Percentiles rank a stretch among this genome's conserved stretches.
phyloP scores from a whole-genome alignment of 2,888 invertebrate genomes.

The Eilema depressum region DNA sequence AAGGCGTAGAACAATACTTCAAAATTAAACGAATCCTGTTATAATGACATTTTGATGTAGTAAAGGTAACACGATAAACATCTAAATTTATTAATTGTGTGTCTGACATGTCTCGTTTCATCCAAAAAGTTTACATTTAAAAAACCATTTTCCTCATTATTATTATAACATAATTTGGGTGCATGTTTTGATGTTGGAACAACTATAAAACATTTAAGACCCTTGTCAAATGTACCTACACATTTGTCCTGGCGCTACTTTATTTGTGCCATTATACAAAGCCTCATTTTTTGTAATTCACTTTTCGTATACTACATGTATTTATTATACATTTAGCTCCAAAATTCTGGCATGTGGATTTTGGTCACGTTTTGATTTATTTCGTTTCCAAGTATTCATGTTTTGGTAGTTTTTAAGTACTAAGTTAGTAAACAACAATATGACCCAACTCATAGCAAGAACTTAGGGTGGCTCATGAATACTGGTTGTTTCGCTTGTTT shows the following conservation, averaged over 20 bases:
- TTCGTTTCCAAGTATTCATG: neutral
- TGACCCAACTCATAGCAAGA: neutral
- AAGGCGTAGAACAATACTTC: conserved; percentile 19
- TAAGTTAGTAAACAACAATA: neutral
- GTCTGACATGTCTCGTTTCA: conserved; percentile 30
- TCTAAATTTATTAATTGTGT: conserved; percentile 24
- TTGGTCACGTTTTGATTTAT: neutral
- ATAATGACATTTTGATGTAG: conserved; percentile 18
- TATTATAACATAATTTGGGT: conserved; percentile 64
- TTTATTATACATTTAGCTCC: conserved; percentile 20
- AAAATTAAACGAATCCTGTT: conserved; percentile 3
- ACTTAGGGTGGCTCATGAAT: too few species aligned
- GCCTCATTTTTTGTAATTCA: conserved; percentile 48
- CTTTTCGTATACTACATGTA: neutral
- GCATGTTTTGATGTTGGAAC: conserved; percentile 63
- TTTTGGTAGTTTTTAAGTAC: neutral
- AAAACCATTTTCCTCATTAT: conserved; percentile 35
- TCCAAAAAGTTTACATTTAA: conserved; percentile 34
- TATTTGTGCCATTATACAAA: conserved; percentile 56
- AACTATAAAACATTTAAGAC: conserved; percentile 69
- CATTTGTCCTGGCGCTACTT: conserved; percentile 61
- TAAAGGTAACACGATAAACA: conserved; percentile 25
- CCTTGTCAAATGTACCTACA: conserved; percentile 63
- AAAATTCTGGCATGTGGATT: conserved; percentile 20
- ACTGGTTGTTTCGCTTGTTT: too few species aligned